Base-by-base conservation (phyloP, 2,888 invertebrate genomes). In the Boloria selene region DNA sequence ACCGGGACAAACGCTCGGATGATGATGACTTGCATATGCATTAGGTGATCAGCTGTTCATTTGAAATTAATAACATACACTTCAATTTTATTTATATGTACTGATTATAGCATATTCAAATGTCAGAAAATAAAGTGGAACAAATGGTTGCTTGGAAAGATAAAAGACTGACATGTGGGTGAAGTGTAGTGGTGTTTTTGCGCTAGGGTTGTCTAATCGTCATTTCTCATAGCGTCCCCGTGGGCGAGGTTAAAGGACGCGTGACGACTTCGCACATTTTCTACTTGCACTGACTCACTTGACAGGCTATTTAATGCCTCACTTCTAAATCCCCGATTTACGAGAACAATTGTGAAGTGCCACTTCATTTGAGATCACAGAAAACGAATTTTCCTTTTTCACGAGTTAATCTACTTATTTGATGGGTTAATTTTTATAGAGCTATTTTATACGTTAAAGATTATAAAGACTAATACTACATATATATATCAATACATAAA, bases 171-270 rank as follows among this genome's bases (percentile, higher is more conserved):
- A 7, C 13, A 52, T 45, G 45, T 22, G 47, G 45, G 61, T 49
- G 51, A 65, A 65, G 56, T 49, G 59, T 53, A 42, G 42, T 62
- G 59, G 42, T 62, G 59, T 68, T 65, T 68, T 50, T 65, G 22
- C 52, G 53, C 60, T 14, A 51, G 58, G 60, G 65, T 64, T 60
- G 60, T 59, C 63, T 60, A 64, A 69, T 65, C 61, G 58, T 72
- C 68, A 70, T 70, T 68, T 65, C 60, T 68, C 68, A 70, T 51
- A 61, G 16, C n/a, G 64, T 63, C 64, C 71, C 68, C 64, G 60
- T 51, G 63, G 68, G 66, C 54, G 42, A 52, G 47, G 47, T 45
- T 66, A 52, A 58, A 58, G 52, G 17, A 53, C 55, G 66, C 47
- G 58, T 63, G 55, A 63, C 56, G 63, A 65, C 58, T 60, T 54